Evolutionary conservation across 2,797 vertebrate genomes (phyloP).

Genomic region (Pampus argenteus): DNA sequence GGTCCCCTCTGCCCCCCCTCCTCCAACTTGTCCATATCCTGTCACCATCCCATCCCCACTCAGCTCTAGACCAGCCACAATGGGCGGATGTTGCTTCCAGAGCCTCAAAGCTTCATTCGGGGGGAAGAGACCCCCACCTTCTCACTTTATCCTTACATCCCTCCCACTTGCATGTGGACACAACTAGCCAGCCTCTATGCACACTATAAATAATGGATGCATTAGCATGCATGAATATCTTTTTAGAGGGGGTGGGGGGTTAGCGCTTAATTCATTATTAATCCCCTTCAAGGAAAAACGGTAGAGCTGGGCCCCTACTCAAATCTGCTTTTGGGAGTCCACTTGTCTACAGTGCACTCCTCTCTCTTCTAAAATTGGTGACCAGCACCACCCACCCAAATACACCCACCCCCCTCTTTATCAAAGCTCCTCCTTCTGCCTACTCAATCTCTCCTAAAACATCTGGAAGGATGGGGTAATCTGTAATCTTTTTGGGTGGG

Average conservation of each 20-base stretch:
- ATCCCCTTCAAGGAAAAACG: conserved; percentile 84
- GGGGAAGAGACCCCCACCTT: conserved; percentile 66
- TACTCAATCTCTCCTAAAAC: conserved; percentile 61
- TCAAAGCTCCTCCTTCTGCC: conserved; percentile 52
- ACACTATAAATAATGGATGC: conserved; percentile 88
- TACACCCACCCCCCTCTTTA: conserved; percentile 38
- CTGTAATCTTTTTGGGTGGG: conserved; percentile 42
- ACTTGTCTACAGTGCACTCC: conserved; percentile 47
- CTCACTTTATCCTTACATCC: conserved; percentile 70
- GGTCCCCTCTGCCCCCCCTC: conserved; percentile 58
- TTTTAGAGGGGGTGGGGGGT: conserved; percentile 76
- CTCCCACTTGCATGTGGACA: conserved; percentile 81
- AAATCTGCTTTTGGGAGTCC: conserved; percentile 77
- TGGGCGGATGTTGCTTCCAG: conserved; percentile 79
- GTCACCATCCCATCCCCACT: conserved; percentile 69
- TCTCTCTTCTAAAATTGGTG: conserved; percentile 52
- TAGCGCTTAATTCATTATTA: conserved; percentile 88
- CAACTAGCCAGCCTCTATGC: conserved; percentile 75
- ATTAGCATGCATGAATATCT: conserved; percentile 88
- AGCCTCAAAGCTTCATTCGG: conserved; percentile 75
- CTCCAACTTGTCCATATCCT: conserved; percentile 72
- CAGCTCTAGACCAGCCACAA: conserved; percentile 75
- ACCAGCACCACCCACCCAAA: conserved; percentile 47
- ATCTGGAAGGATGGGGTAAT: conserved; percentile 72
- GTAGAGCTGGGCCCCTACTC: conserved; percentile 64